A percentile compares a stretch with the other conserved stretches of the same genome.
phyloP scores from a whole-genome alignment of 2,888 invertebrate species.

The Chesias legatella region DNA sequence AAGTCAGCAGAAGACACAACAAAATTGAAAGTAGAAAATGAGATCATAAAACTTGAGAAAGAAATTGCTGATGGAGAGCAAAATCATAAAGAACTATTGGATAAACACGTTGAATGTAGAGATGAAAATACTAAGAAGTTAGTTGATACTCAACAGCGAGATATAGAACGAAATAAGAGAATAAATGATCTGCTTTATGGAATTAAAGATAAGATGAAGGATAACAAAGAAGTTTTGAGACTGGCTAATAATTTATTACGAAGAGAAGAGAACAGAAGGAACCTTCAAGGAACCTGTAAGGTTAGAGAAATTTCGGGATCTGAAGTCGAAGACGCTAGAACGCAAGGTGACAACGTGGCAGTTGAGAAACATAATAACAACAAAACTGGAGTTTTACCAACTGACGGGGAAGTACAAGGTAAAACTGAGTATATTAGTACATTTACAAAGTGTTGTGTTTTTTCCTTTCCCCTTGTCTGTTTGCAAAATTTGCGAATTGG shows the following conservation, averaged over 20 bases:
- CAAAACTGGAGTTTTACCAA: constrained; percentile 3
- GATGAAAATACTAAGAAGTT: constrained; percentile 41
- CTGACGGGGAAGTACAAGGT: constrained; percentile 10
- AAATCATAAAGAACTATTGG: constrained; percentile 52
- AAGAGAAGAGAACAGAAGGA: constrained; percentile 52
- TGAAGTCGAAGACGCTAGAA: constrained; percentile 46
- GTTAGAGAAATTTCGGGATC: constrained; percentile 30
- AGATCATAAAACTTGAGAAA: constrained; percentile 8
- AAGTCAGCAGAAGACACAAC: constrained; percentile 12
- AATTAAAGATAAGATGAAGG: constrained; percentile 71
- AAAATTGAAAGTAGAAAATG: constrained; percentile 11
- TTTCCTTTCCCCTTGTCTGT: no score
- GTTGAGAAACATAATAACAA: constrained; percentile 17
- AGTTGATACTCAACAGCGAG: constrained; percentile 43
- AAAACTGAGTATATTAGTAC: not conserved
- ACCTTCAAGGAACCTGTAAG: constrained; percentile 30
- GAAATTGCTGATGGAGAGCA: constrained; percentile 20
- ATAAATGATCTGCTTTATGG: constrained; percentile 59
- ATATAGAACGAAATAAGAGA: constrained; percentile 51
- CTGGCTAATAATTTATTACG: constrained; percentile 61
- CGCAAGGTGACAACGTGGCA: constrained; percentile 51
- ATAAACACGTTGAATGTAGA: constrained; percentile 42
- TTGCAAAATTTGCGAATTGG: no score
- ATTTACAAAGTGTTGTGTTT: no score
- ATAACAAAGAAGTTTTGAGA: constrained; percentile 63